These are phyloP conservation scores for Myopa testacea DNA, from an alignment of 2,888 invertebrate genomes.

Conservation along the genomic window DNA sequence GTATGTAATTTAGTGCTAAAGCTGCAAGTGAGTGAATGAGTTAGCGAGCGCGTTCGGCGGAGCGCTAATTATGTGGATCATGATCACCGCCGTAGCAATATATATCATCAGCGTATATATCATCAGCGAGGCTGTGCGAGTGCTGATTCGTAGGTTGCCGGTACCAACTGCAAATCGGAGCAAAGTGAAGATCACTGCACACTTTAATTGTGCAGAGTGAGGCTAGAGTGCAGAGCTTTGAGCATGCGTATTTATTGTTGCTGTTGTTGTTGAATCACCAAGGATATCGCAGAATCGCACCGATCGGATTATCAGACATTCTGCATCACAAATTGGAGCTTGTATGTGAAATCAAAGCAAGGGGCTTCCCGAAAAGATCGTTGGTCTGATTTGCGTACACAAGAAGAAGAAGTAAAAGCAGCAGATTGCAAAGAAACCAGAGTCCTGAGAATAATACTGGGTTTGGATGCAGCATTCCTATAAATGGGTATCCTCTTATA, in stretches of 20 bases:
- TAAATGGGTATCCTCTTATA: not conserved
- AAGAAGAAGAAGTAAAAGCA: not conserved
- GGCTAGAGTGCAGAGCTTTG: not conserved
- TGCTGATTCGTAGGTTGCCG: no score
- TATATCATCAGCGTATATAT: not conserved
- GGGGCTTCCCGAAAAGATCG: slow-evolving; percentile 13
- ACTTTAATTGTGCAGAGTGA: slow-evolving; percentile 5
- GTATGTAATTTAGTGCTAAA: slow-evolving; percentile 63
- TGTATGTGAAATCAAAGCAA: slow-evolving; percentile 16
- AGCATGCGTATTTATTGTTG: slow-evolving; percentile 18
- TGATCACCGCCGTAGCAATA: not conserved
- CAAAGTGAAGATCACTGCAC: slow-evolving; percentile 28
- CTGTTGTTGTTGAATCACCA: not conserved
- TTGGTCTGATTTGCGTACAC: slow-evolving; percentile 39
- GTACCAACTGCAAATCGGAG: slow-evolving; percentile 4
- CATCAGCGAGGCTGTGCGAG: not conserved
- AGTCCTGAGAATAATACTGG: not conserved
- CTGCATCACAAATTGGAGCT: slow-evolving; percentile 35
- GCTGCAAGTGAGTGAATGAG: slow-evolving; percentile 25
- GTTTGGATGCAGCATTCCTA: not conserved
- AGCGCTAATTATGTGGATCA: not conserved
- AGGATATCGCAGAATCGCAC: slow-evolving; percentile 44
- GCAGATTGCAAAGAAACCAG: not conserved
- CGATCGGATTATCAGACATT: slow-evolving; percentile 59
- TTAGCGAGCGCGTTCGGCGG: not conserved